Evolutionary conservation across 2,797 vertebrate species (phyloP).

Genomic region (Mastacembelus armatus): DNA sequence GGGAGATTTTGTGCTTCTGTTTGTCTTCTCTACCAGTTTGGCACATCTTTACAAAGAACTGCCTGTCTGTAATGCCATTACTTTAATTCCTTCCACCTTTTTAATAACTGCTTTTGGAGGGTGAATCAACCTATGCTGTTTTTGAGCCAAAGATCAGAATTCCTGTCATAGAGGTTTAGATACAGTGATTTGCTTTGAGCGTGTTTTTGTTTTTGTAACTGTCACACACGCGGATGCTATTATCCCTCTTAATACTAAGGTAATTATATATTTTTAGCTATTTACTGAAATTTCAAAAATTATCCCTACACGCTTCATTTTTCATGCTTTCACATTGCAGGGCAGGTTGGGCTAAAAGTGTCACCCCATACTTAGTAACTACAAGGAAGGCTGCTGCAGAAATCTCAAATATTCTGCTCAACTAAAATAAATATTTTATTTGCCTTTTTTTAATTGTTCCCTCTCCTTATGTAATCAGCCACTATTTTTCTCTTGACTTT

Average conservation of each 20-base stretch:
- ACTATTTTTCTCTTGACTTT: not conserved
- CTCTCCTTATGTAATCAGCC: not conserved
- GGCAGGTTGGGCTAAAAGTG: not conserved
- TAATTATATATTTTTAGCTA: not conserved
- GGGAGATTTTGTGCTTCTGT: conserved; percentile 29
- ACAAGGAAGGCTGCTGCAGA: not conserved
- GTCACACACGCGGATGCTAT: not conserved
- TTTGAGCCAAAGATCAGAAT: conserved; percentile 33
- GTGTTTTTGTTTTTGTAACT: not conserved
- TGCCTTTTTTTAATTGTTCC: not conserved
- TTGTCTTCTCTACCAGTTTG: conserved; percentile 29
- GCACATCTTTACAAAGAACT: conserved; percentile 35
- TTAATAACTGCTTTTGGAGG: conserved; percentile 54
- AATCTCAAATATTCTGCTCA: conserved; percentile 18
- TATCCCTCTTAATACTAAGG: not conserved
- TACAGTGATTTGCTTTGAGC: conserved; percentile 2
- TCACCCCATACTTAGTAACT: conserved; percentile 3
- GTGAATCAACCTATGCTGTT: conserved; percentile 19
- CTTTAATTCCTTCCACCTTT: conserved; percentile 55
- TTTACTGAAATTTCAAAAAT: conserved; percentile 2
- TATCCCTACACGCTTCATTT: conserved; percentile 6
- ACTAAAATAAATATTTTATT: conserved; percentile 29
- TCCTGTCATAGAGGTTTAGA: conserved; percentile 29
- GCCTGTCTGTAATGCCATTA: conserved; percentile 49
- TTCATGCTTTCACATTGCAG: not conserved